Base-by-base conservation (phyloP, 2,888 invertebrate species). In the Lacanobia oleracea region DNA sequence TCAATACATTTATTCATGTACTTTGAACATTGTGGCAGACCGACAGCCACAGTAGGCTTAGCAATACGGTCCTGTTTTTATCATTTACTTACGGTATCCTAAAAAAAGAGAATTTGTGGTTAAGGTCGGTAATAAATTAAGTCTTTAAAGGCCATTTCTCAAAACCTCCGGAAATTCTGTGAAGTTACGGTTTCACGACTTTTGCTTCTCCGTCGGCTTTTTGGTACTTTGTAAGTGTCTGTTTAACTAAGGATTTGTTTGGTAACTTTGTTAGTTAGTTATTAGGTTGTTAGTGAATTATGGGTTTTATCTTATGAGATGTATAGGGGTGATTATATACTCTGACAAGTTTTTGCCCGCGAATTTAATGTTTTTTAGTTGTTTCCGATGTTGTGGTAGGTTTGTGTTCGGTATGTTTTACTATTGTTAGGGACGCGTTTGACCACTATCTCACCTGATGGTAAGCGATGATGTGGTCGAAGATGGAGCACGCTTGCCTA, bases 111-210 rank as follows among this genome's bases (percentile, higher is more conserved):
- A 56, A 81, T 72, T 81, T 75, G 73, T 75, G 63, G 51, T 54
- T 62, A 59, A 73, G 37, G 50, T 43, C 62, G 64, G 77, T 75
- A 67, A 81, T 86, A 84, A 84, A 84, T 84, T 81, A 84, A 73
- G 75, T 77, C 79, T 77, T 77, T 75, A 70, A 57, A 72, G 59
- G 60, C 67, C 67, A 79, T 86, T 84, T 79, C 51, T 84, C 77
- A 84, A 81, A 81, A 72, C 59, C 68, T 16, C 67, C 63, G 69
- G 84, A 72, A 66, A 73, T 75, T 66, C 63, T 60, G 75, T 54
- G 73, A 79, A 84, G 65, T 84, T 74, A 72, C 51, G 53, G 40
- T 73, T 79, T 76, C 59, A 83, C 48, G 64, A 72, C 51, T 65
- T 78, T 43, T 59, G 67, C 71, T 75, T 64, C 72, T 72, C 71